Percentiles rank a stretch among this genome's conserved stretches.
Evolutionary conservation across 2,797 vertebrate species (phyloP).

Genomic region (Pterois miles): DNA sequence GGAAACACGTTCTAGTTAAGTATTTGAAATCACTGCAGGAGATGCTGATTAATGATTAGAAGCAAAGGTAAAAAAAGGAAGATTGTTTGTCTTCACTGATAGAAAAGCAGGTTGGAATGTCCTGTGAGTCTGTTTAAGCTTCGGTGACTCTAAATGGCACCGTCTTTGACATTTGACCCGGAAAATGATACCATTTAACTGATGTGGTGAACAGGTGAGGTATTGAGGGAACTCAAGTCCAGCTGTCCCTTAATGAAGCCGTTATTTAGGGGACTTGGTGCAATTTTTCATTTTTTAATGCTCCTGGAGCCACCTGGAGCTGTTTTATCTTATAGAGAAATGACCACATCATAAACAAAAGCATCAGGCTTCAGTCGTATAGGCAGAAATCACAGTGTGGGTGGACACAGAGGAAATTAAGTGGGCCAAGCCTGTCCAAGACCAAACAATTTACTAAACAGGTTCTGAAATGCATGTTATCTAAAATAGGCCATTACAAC

Average conservation of each 20-base stretch:
- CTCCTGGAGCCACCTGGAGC: not conserved
- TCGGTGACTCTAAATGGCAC: not conserved
- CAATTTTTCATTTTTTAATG: not conserved
- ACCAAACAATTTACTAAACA: too few species aligned
- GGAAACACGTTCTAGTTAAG: not conserved
- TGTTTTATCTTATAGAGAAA: not conserved
- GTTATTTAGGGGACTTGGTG: not conserved
- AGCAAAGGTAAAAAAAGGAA: not conserved
- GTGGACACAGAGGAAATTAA: too few species aligned
- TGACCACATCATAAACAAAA: not conserved
- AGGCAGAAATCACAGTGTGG: not conserved
- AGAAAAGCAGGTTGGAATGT: not conserved
- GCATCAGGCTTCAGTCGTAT: not conserved
- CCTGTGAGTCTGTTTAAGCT: not conserved
- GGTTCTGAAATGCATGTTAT: too few species aligned
- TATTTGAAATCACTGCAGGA: slow-evolving; percentile 18
- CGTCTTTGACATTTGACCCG: not conserved
- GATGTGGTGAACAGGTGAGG: not conserved
- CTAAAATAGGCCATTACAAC: too few species aligned
- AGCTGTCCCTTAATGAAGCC: not conserved
- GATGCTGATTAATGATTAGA: not conserved
- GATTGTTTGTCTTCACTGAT: not conserved
- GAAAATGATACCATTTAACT: not conserved
- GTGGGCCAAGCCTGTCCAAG: too few species aligned
- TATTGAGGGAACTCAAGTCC: not conserved